These are phyloP conservation scores for Psylliodes chrysocephalus DNA, from an alignment of 2,888 invertebrate genomes.

Conservation along the genomic window DNA sequence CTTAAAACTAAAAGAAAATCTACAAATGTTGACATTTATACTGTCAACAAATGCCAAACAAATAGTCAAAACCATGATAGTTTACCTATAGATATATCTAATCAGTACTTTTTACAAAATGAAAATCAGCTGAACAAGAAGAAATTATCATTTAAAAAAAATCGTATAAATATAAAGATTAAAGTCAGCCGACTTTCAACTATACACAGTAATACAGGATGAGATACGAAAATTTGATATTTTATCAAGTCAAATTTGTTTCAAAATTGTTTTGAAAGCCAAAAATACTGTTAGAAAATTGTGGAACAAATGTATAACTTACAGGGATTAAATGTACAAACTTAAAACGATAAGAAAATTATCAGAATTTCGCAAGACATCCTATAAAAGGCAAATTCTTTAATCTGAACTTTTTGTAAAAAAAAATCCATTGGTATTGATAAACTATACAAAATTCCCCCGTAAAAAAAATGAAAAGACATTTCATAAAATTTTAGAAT, in stretches of 20 bases:
- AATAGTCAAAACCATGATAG: slow-evolving; percentile 43
- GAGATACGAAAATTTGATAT: slow-evolving; percentile 1
- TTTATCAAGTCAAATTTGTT: background rate
- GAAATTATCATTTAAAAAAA: slow-evolving; percentile 32
- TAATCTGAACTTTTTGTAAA: slow-evolving; percentile 26
- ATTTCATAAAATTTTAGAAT: background rate
- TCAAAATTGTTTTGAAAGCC: too few species aligned
- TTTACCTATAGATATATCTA: slow-evolving; percentile 51
- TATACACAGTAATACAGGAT: slow-evolving; percentile 38
- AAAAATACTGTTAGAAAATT: too few species aligned
- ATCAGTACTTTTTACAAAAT: slow-evolving; percentile 64
- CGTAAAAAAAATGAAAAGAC: background rate
- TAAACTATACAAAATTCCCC: background rate
- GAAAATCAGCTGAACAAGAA: slow-evolving; percentile 46
- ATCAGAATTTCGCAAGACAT: slow-evolving; percentile 1
- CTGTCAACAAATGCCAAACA: slow-evolving; percentile 39
- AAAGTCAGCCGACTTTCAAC: slow-evolving; percentile 45
- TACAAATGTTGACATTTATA: slow-evolving; percentile 37
- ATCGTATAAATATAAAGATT: slow-evolving; percentile 44
- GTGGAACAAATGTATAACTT: too few species aligned
- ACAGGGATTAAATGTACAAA: too few species aligned
- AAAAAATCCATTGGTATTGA: background rate
- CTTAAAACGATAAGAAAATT: background rate
- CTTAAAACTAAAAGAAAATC: slow-evolving; percentile 45
- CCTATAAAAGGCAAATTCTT: slow-evolving; percentile 19